Base-by-base conservation (phyloP, 2,113 vertebrate genomes). In the Rhinogobius similis region DNA sequence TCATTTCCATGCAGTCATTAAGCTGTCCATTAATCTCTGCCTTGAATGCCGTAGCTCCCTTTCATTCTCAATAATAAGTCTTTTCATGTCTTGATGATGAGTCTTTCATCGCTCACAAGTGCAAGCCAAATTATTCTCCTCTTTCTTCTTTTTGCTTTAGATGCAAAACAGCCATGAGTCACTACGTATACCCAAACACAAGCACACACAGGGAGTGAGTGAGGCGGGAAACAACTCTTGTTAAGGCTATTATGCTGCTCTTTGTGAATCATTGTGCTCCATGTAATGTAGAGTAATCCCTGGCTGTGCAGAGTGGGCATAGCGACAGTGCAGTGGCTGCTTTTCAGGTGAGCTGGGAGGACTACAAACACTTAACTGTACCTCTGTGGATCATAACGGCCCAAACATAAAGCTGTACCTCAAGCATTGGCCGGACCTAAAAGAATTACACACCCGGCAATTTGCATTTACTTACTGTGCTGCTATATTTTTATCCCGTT, bases 331-430 rank as follows among this genome's bases (percentile, higher is more conserved):
- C 77, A 68, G 48, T 65, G 68, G 66, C n/a, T 73, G 39, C 66
- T 76, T 71, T 77, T 68, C 23, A 81, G 73, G 56, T 48, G 48
- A 70, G 46, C 74, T 72, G 72, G 68, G 70, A 81, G 23, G 53
- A 86, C 83, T 75, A 87, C 81, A 91, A 77, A 87, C 76, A 76
- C 70, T 72, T 82, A 81, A 82, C 84, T 68, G 62, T 56, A 73
- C 70, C 61, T 70, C 32, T 46, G 72, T 68, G 72, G 62, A 75
- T 68, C 67, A 68, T 56, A 72, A 44, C 46, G 77, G 55, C 83
- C 66, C 73, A 52, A 62, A 59, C 75, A 66, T 21, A 43, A 20
- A 61, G 58, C 69, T 77, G 69, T 73, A 32, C 53, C 62, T 68
- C 46, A 41, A 70, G 65, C 59, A 56, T 50, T 64, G 48, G 56